phyloP scores from a whole-genome alignment of 92 coral and sea anemone genomes.

The Porites cylindrica region DNA sequence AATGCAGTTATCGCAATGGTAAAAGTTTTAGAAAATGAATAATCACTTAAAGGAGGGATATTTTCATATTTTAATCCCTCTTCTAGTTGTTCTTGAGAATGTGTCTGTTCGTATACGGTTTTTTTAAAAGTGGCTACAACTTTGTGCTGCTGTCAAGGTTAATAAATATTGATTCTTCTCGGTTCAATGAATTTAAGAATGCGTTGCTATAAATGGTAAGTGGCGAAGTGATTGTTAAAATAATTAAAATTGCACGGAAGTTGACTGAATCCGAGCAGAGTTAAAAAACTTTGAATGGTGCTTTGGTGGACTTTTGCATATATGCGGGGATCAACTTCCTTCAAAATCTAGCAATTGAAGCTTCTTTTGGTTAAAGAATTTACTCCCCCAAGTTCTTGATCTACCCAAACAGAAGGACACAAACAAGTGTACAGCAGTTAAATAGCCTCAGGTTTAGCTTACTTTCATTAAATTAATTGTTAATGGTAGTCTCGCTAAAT shows the following conservation, averaged over 20 bases:
- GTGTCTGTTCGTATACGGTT: conserved; percentile 1
- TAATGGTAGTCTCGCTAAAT: not conserved
- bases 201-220: not conserved
- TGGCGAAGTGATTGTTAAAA: not conserved
- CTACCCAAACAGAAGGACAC: no score
- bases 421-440: no score
- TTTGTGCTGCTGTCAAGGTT: not conserved
- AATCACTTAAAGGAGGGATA: not conserved
- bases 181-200: not conserved
- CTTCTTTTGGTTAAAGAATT: no score
- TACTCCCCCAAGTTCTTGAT: no score
- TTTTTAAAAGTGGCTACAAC: not conserved
- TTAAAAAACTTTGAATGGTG: not conserved
- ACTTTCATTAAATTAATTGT: not conserved
- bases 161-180: not conserved
- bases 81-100: not conserved
- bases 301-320: no score
- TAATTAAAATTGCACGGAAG: conserved; percentile 10
- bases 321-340: no score
- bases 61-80: not conserved
- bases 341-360: no score
- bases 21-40: not conserved
- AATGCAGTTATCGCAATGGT: not conserved
- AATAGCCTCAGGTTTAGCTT: no score
- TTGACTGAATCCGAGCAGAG: not conserved